Evolutionary conservation across 2,113 vertebrate species (phyloP).

Genomic region (Heteronetta atricapilla): DNA sequence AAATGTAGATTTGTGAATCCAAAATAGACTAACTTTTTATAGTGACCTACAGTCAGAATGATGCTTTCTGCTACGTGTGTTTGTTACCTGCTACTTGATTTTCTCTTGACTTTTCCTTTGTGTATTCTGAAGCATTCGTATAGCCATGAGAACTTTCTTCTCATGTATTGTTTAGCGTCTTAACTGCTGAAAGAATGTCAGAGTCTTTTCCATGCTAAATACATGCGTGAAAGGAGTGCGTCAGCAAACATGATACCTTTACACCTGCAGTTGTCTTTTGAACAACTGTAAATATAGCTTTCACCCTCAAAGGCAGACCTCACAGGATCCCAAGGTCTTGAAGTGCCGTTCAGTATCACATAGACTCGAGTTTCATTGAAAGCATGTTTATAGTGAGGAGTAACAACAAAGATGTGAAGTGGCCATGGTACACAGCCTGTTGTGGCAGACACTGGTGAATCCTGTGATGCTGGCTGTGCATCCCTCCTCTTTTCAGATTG

Average conservation of each 20-base stretch:
- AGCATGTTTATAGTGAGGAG: neutral
- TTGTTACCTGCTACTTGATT: neutral
- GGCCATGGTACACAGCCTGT: rapidly evolving
- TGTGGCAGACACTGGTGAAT: neutral
- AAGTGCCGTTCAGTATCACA: neutral
- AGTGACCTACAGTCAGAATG: neutral
- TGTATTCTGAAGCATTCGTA: neutral
- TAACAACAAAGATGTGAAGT: neutral
- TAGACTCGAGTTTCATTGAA: neutral
- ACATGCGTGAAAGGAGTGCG: neutral
- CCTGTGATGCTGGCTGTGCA: neutral
- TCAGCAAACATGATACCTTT: slow-evolving; percentile 29
- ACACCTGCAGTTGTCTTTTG: slow-evolving; percentile 43
- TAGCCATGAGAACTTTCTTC: neutral
- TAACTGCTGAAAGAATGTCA: neutral
- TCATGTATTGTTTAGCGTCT: neutral
- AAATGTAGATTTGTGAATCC: neutral
- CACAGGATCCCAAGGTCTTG: neutral
- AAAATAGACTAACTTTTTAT: neutral
- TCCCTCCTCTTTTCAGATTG: neutral
- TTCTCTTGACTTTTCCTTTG: neutral
- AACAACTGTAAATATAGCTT: slow-evolving; percentile 2
- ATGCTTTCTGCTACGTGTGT: neutral
- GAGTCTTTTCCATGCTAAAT: neutral
- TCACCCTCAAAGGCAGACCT: neutral